Conservation (phyloP, 2,113 vertebrate species). For the Sander lucioperca region DNA sequence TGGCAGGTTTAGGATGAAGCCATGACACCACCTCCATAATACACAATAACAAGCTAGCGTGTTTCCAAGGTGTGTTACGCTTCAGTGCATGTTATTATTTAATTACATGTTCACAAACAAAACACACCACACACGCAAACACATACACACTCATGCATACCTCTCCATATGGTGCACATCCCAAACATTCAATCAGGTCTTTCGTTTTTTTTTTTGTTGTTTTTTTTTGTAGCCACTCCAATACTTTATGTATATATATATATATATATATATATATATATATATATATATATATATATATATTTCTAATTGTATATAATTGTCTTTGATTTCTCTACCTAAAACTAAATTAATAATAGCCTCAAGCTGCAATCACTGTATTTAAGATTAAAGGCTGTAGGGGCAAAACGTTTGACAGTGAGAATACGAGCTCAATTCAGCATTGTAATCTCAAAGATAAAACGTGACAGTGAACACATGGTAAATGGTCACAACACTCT, state of each 20-base stretch:
- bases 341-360: not conserved
- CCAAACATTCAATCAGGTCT: not conserved
- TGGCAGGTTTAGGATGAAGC: slow-evolving; percentile 57
- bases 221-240: not conserved
- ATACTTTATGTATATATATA: not conserved
- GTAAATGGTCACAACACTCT: not conserved
- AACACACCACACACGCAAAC: not conserved
- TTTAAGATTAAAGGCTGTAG: not conserved
- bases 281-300: not conserved
- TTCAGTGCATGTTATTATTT: slow-evolving; percentile 44
- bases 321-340: no score
- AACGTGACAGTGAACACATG: not conserved
- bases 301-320: not conserved
- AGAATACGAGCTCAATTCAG: not conserved
- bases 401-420: not conserved
- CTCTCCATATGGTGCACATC: not conserved
- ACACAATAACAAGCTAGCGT: slow-evolving; percentile 60
- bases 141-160: slow-evolving; percentile 10
- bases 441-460: not conserved
- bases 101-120: slow-evolving; percentile 58
- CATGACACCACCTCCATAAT: slow-evolving; percentile 20
- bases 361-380: not conserved
- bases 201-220: not conserved
- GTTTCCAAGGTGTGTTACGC: slow-evolving; percentile 47
- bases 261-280: not conserved